Evolutionary conservation across 1,140 invertebrate genomes (phyloP).

Genomic region (Mya arenaria): DNA sequence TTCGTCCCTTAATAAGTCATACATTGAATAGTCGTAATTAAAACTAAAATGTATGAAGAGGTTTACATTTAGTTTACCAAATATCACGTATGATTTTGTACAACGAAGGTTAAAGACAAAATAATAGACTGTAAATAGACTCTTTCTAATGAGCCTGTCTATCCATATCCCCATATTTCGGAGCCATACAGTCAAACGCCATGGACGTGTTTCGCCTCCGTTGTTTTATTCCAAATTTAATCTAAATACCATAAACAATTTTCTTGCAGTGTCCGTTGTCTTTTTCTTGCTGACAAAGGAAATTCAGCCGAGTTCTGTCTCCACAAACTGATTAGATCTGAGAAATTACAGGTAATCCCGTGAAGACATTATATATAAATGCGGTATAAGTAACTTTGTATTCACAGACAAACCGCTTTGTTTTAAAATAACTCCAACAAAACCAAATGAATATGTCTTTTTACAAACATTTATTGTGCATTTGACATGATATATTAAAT

Average conservation of each 20-base stretch:
- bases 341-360: not conserved
- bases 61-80: not conserved
- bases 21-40: not conserved
- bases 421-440: not conserved
- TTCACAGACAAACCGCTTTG: not conserved
- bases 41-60: not conserved
- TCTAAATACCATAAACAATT: not conserved
- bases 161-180: not conserved
- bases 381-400: not conserved
- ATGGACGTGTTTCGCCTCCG: not conserved
- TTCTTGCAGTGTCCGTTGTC: conserved; percentile 62
- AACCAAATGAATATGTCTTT: not conserved
- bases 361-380: not conserved
- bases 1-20: not conserved
- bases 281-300: conserved; percentile 57
- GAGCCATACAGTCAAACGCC: no score
- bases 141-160: not conserved
- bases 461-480: not conserved
- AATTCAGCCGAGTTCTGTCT: conserved; percentile 66
- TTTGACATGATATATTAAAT: not conserved
- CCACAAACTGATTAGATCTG: conserved; percentile 61
- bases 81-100: not conserved
- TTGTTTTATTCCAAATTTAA: not conserved
- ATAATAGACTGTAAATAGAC: not conserved
- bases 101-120: not conserved